phyloP scores from a whole-genome alignment of 2,797 vertebrate genomes.

The Microtus californicus region DNA sequence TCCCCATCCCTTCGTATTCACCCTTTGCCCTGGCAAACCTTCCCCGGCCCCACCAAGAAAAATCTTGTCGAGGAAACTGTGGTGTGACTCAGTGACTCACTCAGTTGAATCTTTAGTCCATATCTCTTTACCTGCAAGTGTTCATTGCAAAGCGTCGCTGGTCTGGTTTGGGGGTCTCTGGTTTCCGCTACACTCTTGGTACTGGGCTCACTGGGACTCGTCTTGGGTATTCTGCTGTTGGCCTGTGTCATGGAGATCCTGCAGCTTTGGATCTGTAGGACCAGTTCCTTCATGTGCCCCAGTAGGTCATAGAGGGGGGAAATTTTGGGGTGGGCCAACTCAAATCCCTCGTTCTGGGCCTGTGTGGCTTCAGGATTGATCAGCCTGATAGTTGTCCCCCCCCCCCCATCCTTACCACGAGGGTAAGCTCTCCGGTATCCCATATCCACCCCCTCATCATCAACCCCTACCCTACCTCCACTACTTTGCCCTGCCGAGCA shows the following conservation, averaged over 20 bases:
- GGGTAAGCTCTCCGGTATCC: neutral
- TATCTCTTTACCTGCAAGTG: neutral
- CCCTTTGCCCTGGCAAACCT: neutral
- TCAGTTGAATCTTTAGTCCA: neutral
- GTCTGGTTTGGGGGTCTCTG: neutral
- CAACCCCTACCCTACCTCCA: too few species aligned
- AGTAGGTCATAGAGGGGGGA: neutral
- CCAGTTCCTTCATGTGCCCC: neutral
- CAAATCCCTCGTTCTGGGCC: neutral
- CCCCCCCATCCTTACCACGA: neutral
- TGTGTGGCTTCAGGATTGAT: neutral
- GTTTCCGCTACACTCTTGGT: neutral
- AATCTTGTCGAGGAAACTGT: neutral
- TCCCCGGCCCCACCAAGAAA: neutral
- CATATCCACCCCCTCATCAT: too few species aligned
- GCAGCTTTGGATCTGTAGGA: neutral
- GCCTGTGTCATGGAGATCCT: neutral
- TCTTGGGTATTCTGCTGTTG: neutral
- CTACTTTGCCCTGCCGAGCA: neutral
- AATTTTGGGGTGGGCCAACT: neutral
- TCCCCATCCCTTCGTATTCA: neutral
- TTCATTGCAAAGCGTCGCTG: neutral
- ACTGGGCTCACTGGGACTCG: neutral
- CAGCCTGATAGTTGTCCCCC: neutral
- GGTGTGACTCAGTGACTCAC: neutral